These are phyloP conservation scores for Labia minor DNA, from an alignment of 2,888 invertebrate species.

Conservation along the genomic window DNA sequence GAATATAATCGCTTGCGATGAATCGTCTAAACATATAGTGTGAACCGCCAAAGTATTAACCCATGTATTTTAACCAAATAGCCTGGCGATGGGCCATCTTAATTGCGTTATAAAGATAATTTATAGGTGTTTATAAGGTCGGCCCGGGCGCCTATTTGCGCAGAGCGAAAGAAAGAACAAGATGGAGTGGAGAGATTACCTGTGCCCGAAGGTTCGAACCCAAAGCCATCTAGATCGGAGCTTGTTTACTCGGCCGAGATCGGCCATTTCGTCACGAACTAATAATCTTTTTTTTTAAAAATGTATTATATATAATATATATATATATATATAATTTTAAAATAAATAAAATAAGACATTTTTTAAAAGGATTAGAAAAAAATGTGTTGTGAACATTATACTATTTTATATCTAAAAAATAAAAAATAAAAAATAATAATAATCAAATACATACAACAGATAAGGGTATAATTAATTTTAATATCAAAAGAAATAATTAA, in stretches of 20 bases:
- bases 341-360: slow-evolving; percentile 1
- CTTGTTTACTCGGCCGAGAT: neutral
- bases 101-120: slow-evolving; percentile 13
- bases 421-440: neutral
- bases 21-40: slow-evolving; percentile 13
- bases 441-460: too few relatives aligned
- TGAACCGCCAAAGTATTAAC: slow-evolving; percentile 13
- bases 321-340: neutral
- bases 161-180: slow-evolving; percentile 4
- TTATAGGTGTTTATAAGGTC: slow-evolving; percentile 13
- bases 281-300: slow-evolving; percentile 2
- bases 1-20: slow-evolving; percentile 13
- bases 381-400: too few relatives aligned
- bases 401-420: neutral
- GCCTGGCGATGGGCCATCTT: slow-evolving; percentile 13
- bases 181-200: neutral
- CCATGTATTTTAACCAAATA: slow-evolving; percentile 13
- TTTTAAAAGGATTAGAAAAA: neutral
- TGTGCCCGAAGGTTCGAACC: slow-evolving; percentile 4
- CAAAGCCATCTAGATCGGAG: slow-evolving; percentile 8
- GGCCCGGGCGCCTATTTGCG: slow-evolving; percentile 13
- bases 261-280: slow-evolving; percentile 3
- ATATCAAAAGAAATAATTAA: too few relatives aligned
- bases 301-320: neutral
- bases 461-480: too few relatives aligned